Evolutionary conservation across 2,888 invertebrate species (phyloP).

Genomic region (Thera britannica): DNA sequence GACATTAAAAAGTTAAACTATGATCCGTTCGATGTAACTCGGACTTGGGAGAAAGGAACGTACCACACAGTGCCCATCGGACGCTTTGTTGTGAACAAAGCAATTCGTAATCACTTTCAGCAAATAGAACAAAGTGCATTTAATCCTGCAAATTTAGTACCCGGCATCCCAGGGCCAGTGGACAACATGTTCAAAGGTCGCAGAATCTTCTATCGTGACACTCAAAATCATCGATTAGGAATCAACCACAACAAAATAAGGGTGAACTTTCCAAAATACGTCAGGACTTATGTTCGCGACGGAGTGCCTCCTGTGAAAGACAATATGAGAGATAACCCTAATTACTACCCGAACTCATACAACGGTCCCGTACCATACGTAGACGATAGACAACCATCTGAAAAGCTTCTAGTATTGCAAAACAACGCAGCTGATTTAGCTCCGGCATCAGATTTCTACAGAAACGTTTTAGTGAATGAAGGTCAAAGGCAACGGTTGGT

Average conservation of each 20-base stretch:
- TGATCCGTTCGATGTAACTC: conserved; percentile 95
- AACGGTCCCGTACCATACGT: conserved; percentile 90
- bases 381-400: conserved; percentile 59
- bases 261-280: conserved; percentile 62
- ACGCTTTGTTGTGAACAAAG: conserved; percentile 90
- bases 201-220: conserved; percentile 57
- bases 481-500: conserved; percentile 38
- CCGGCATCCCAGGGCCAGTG: conserved; percentile 67
- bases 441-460: conserved; percentile 90
- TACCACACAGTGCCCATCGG: conserved; percentile 93
- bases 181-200: conserved; percentile 62
- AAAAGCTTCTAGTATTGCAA: conserved; percentile 30
- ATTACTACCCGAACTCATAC: conserved; percentile 97
- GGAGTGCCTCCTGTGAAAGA: conserved; percentile 83
- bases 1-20: conserved; percentile 89
- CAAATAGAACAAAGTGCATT: conserved; percentile 58
- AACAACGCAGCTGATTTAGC: conserved; percentile 35
- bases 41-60: conserved; percentile 92
- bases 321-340: conserved; percentile 94
- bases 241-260: conserved; percentile 61
- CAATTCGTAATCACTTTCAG: conserved; percentile 86
- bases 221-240: conserved; percentile 66
- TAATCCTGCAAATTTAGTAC: conserved; percentile 66
- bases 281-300: conserved; percentile 61
- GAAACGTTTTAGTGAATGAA: conserved; percentile 81